phyloP scores from a whole-genome alignment of 2,888 invertebrate genomes.

The Nomada ferruginata region DNA sequence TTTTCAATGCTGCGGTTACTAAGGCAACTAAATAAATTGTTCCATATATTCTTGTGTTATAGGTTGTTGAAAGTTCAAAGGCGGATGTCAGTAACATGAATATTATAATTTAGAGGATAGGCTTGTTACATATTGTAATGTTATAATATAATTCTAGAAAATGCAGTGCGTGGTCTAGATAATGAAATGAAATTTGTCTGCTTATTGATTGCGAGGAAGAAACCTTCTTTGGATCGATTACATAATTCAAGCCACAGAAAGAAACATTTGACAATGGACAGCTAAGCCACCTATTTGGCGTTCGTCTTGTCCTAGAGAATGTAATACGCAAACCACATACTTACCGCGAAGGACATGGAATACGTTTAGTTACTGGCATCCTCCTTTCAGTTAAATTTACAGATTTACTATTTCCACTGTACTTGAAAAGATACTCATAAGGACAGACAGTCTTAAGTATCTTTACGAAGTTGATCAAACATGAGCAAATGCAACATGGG shows the following conservation, averaged over 20 bases:
- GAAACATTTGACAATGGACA: conserved; percentile 13
- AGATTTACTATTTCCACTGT: conserved; percentile 67
- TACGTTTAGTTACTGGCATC: conserved; percentile 71
- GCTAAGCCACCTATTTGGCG: conserved; percentile 37
- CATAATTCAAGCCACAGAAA: conserved; percentile 17
- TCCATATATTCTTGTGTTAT: neutral
- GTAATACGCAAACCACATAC: conserved; percentile 68
- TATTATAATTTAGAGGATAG: conserved; percentile 14
- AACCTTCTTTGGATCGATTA: neutral
- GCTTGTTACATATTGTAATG: neutral
- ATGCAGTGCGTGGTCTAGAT: neutral
- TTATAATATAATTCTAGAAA: too few species aligned
- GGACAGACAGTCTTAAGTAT: conserved; percentile 70
- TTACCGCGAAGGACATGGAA: conserved; percentile 71
- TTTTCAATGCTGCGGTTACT: neutral
- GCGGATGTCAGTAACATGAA: conserved; percentile 57
- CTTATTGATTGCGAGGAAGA: neutral
- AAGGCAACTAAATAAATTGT: neutral
- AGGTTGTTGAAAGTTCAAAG: conserved; percentile 16
- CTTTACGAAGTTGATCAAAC: conserved; percentile 64
- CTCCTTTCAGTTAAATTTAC: conserved; percentile 68
- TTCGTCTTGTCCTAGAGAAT: conserved; percentile 58
- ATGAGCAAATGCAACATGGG: conserved; percentile 64
- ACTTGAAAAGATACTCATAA: conserved; percentile 70
- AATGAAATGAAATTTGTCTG: neutral